phyloP scores from a whole-genome alignment of 2,113 vertebrate species.

The Ageneiosus marmoratus region DNA sequence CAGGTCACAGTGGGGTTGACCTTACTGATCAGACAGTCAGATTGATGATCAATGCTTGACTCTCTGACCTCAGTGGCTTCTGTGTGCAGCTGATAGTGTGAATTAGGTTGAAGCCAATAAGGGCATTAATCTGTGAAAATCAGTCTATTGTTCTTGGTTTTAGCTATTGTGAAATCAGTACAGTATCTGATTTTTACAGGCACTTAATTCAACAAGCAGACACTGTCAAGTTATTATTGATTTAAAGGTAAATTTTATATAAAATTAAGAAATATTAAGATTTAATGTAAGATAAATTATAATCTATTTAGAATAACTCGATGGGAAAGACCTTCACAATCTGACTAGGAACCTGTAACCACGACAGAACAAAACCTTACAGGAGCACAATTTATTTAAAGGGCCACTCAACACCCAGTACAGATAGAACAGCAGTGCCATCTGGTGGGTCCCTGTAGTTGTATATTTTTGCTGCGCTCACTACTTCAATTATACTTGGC shows the following conservation, averaged over 20 bases:
- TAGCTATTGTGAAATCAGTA: conserved; percentile 20
- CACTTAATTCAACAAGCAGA: conserved; percentile 1
- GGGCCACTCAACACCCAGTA: background rate
- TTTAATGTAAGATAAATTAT: background rate
- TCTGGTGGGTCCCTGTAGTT: conserved; percentile 28
- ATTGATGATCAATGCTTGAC: conserved; percentile 24
- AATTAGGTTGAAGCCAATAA: conserved; percentile 25
- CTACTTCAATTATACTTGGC: background rate
- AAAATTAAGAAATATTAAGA: too few species aligned
- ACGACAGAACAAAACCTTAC: conserved; percentile 6
- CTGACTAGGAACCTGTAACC: background rate
- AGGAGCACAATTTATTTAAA: background rate
- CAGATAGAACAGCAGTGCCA: conserved; percentile 34
- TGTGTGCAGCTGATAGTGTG: conserved; percentile 30
- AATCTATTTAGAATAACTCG: background rate
- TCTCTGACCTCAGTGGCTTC: conserved; percentile 12
- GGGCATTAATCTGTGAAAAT: conserved; percentile 20
- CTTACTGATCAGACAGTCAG: conserved; percentile 16
- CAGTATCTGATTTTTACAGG: conserved; percentile 10
- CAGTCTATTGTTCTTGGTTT: conserved; percentile 32
- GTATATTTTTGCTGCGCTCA: background rate
- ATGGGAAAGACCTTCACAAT: background rate
- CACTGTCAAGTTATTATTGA: background rate
- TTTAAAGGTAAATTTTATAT: background rate
- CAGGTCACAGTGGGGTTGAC: background rate